Conservation (phyloP, 2,888 invertebrate species). For the Tupiocoris notatus region DNA sequence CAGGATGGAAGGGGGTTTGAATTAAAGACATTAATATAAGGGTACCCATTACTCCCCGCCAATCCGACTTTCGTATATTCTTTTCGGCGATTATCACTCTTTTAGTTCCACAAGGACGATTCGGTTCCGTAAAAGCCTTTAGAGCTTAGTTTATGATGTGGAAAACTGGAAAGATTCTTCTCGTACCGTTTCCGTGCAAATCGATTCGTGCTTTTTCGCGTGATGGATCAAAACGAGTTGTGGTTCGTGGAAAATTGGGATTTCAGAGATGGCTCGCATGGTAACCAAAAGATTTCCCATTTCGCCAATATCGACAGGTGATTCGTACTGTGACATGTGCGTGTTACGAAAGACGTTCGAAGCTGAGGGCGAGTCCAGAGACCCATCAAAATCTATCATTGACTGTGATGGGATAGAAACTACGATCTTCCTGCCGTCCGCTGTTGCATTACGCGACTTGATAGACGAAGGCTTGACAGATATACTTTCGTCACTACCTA, state of each 20-base stretch:
- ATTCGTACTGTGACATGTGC: conserved; percentile 16
- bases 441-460: no score
- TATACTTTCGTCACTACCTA: no score
- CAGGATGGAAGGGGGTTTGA: conserved; percentile 4
- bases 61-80: conserved; percentile 10
- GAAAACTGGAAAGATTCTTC: not conserved
- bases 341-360: conserved; percentile 17
- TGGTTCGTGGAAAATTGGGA: conserved; percentile 5
- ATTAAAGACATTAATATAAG: conserved; percentile 41
- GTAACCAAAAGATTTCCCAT: not conserved
- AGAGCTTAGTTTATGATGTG: not conserved
- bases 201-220: conserved; percentile 12
- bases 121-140: not conserved
- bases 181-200: not conserved
- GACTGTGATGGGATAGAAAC: conserved; percentile 27
- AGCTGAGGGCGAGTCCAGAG: conserved; percentile 4
- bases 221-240: conserved; percentile 23
- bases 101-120: not conserved
- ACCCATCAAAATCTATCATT: not conserved
- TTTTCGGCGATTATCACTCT: conserved; percentile 27
- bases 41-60: conserved; percentile 38
- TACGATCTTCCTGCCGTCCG: conserved; percentile 3
- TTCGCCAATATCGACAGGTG: conserved; percentile 36
- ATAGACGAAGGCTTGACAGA: no score
- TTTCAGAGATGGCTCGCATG: not conserved